Percentiles rank a stretch among this genome's conserved stretches.
Conservation (phyloP, 2,113 vertebrate species). For the Furnarius figulus region DNA sequence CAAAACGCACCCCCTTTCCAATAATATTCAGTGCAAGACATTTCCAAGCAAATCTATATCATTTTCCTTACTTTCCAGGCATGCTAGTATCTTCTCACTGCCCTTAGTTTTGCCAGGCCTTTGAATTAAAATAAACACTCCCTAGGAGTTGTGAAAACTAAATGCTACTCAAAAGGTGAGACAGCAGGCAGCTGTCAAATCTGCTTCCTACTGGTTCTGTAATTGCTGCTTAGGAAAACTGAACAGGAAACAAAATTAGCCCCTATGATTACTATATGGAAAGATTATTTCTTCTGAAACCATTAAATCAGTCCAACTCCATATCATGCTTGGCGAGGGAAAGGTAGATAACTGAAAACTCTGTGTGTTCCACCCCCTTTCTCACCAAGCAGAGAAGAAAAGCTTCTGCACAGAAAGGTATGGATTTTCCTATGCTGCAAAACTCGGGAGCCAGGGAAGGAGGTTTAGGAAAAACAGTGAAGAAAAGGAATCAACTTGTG, state of each 20-base stretch:
- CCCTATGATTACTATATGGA: not conserved
- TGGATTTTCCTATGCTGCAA: not conserved
- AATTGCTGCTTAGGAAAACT: constrained; percentile 15
- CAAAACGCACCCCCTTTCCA: not conserved
- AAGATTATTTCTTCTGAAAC: constrained; percentile 19
- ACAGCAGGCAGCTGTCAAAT: constrained; percentile 38
- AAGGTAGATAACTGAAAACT: not conserved
- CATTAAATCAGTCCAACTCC: not conserved
- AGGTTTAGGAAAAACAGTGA: not conserved
- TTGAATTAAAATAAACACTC: constrained; percentile 4
- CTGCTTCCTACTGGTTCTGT: not conserved
- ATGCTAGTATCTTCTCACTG: not conserved
- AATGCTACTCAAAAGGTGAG: constrained; percentile 16
- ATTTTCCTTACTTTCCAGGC: not conserved
- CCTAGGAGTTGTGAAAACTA: not conserved
- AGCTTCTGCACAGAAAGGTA: not conserved
- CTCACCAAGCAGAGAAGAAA: constrained; percentile 3
- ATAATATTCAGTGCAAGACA: not conserved
- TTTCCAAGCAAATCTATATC: not conserved
- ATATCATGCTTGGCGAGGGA: not conserved
- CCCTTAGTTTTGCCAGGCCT: not conserved
- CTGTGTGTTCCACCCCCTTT: not conserved
- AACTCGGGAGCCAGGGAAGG: not conserved
- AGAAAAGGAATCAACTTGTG: not conserved
- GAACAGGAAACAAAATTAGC: constrained; percentile 12